Conservation (phyloP, 2,797 vertebrate species). For the Garrulus glandarius region DNA sequence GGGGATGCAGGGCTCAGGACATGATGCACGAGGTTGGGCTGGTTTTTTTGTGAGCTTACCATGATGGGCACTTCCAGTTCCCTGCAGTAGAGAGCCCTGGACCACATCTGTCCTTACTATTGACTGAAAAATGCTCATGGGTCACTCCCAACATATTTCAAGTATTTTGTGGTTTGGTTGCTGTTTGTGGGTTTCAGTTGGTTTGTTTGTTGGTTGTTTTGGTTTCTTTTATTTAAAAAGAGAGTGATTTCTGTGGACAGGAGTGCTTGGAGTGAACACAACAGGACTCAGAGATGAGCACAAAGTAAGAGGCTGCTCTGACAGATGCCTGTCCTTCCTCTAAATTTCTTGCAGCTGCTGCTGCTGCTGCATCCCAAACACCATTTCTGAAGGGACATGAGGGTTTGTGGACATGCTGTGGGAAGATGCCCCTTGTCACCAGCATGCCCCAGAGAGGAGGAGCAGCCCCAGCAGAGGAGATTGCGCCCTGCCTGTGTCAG, state of each 20-base stretch:
- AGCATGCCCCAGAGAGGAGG: accelerated
- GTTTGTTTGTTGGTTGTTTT: neutral
- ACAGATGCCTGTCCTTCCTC: neutral
- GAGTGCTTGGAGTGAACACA: neutral
- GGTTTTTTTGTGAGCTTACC: neutral
- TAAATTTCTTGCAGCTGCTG: neutral
- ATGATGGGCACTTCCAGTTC: accelerated
- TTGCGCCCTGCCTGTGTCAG: neutral
- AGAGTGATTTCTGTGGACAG: neutral
- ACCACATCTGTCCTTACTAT: neutral
- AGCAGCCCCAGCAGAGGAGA: neutral
- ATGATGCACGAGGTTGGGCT: accelerated
- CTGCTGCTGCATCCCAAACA: neutral
- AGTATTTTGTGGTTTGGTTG: neutral
- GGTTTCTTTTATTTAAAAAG: neutral
- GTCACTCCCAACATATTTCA: neutral
- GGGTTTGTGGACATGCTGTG: accelerated
- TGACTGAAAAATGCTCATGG: neutral
- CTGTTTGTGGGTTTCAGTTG: neutral
- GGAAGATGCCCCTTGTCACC: neutral
- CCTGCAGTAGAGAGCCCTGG: neutral
- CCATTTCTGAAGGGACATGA: neutral
- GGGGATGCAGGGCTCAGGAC: neutral
- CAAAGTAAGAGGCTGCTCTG: neutral
- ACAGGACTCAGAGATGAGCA: neutral